Percentiles rank a stretch among this genome's conserved stretches.
phyloP scores from a whole-genome alignment of 2,888 invertebrate species.

The Cyclophora punctaria region DNA sequence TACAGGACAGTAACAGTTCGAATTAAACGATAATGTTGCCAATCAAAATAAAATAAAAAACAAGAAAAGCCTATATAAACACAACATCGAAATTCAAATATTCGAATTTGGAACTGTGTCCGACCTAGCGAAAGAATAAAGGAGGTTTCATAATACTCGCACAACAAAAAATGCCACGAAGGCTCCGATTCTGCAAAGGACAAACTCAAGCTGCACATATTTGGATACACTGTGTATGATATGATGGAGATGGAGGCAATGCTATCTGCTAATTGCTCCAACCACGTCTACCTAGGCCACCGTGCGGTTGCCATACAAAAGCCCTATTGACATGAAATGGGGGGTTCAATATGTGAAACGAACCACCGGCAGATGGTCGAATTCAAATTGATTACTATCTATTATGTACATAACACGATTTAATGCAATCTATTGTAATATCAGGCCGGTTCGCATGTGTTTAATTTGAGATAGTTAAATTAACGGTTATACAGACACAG shows the following conservation, averaged over 20 bases:
- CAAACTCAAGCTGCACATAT: not conserved
- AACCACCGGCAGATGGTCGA: slow-evolving; percentile 27
- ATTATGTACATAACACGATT: slow-evolving; percentile 4
- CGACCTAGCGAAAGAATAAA: not conserved
- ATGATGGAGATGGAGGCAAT: slow-evolving; percentile 29
- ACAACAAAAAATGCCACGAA: too few species aligned
- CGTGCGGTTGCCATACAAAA: slow-evolving; percentile 56
- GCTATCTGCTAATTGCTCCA: slow-evolving; percentile 59
- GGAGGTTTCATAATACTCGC: not conserved
- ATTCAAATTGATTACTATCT: slow-evolving; percentile 37
- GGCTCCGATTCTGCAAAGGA: too few species aligned
- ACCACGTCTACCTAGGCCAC: slow-evolving; percentile 49
- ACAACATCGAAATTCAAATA: not conserved
- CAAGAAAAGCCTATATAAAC: too few species aligned
- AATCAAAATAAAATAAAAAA: not conserved
- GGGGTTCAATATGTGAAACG: slow-evolving; percentile 37
- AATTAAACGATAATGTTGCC: not conserved
- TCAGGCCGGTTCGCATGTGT: slow-evolving; percentile 9
- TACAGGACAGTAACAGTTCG: not conserved
- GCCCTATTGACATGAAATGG: slow-evolving; percentile 51
- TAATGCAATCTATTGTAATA: slow-evolving; percentile 3
- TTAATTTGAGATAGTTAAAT: slow-evolving; percentile 9
- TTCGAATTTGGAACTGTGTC: not conserved
- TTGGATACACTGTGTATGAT: slow-evolving; percentile 3
- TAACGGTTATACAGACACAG: not conserved